These are phyloP conservation scores for Symphodus melops DNA, from an alignment of 2,113 vertebrate genomes.

Conservation along the genomic window DNA sequence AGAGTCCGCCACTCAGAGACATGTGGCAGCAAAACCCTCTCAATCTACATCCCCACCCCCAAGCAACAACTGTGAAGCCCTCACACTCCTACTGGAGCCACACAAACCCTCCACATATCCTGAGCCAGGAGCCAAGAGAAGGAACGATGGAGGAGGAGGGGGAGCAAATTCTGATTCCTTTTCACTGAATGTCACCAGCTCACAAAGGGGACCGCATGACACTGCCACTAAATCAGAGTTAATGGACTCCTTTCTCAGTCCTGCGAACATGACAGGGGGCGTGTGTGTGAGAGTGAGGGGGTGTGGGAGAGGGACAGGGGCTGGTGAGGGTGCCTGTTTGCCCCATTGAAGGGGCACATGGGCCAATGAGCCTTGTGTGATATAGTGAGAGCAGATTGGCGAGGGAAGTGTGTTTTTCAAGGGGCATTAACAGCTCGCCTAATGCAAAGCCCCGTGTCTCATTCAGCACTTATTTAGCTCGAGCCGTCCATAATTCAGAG, in stretches of 20 bases:
- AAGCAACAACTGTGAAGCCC: slow-evolving; percentile 36
- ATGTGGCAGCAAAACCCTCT: slow-evolving; percentile 74
- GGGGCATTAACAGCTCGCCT: slow-evolving; percentile 44
- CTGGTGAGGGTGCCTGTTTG: slow-evolving; percentile 65
- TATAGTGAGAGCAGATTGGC: slow-evolving; percentile 45
- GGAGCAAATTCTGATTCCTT: slow-evolving; percentile 75
- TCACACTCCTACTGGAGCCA: slow-evolving; percentile 56
- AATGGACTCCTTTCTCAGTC: slow-evolving; percentile 85
- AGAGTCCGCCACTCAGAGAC: slow-evolving; percentile 75
- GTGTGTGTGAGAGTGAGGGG: slow-evolving; percentile 66
- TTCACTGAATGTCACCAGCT: slow-evolving; percentile 81
- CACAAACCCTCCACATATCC: slow-evolving; percentile 35
- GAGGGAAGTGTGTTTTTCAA: slow-evolving; percentile 51
- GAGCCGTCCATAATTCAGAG: slow-evolving; percentile 39
- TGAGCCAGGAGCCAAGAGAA: slow-evolving; percentile 47
- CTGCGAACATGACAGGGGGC: slow-evolving; percentile 79
- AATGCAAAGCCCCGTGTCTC: slow-evolving; percentile 28
- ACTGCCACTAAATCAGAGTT: slow-evolving; percentile 84
- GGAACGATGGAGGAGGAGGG: slow-evolving; percentile 62
- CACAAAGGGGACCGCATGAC: slow-evolving; percentile 82
- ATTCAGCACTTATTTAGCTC: slow-evolving; percentile 57
- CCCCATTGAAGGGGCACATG: slow-evolving; percentile 68
- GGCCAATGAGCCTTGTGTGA: slow-evolving; percentile 67
- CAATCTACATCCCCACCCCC: slow-evolving; percentile 43
- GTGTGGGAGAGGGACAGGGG: slow-evolving; percentile 55